Conservation (phyloP, 2,113 vertebrate species). For the Columbina picui region DNA sequence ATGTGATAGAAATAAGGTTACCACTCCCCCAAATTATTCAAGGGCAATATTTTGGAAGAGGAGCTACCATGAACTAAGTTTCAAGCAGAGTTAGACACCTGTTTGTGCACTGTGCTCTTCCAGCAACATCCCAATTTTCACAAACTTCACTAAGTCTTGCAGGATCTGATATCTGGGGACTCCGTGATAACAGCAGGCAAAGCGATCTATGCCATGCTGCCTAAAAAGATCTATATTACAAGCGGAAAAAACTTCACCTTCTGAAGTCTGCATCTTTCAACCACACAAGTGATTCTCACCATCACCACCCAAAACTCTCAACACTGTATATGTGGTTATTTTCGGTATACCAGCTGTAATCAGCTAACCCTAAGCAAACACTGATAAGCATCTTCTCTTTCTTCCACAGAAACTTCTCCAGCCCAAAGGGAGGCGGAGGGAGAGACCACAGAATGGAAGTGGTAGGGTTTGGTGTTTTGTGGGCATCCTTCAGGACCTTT, state of each 20-base stretch:
- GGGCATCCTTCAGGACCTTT: not conserved
- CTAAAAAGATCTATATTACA: not conserved
- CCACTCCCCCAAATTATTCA: not conserved
- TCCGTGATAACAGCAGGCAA: not conserved
- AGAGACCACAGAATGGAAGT: not conserved
- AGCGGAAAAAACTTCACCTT: not conserved
- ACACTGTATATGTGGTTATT: not conserved
- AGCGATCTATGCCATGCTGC: not conserved
- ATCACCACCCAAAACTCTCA: not conserved
- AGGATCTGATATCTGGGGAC: not conserved
- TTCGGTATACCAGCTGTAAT: rapidly evolving
- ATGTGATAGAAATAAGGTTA: not conserved
- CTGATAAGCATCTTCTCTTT: not conserved
- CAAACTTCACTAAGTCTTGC: not conserved
- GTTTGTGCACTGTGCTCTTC: not conserved
- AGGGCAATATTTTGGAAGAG: not conserved
- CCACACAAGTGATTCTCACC: not conserved
- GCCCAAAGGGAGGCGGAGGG: not conserved
- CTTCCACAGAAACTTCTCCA: not conserved
- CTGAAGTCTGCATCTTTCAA: not conserved
- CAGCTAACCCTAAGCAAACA: not conserved
- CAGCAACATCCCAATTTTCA: rapidly evolving
- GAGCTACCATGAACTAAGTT: not conserved
- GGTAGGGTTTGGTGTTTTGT: rapidly evolving
- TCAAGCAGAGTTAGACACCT: not conserved